Conservation (phyloP, 2,113 vertebrate genomes). For the Brachypodius melanocephalos region DNA sequence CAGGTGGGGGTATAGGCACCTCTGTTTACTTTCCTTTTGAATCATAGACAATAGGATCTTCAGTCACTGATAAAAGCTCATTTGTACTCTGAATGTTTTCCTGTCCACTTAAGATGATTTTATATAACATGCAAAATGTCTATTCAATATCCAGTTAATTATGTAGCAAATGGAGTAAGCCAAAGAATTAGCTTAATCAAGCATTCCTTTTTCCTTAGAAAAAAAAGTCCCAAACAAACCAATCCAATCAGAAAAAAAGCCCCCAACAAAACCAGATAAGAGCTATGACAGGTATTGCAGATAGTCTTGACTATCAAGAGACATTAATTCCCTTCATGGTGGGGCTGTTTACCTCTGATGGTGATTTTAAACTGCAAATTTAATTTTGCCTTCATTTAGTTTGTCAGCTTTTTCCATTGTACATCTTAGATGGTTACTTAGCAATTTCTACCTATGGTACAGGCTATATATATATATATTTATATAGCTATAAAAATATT, state of each 20-base stretch:
- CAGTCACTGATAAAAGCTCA: background rate
- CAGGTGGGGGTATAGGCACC: background rate
- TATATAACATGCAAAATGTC: background rate
- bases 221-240: fast-evolving
- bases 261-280: background rate
- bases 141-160: conserved; percentile 16
- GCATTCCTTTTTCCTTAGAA: background rate
- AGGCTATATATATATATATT: background rate
- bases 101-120: background rate
- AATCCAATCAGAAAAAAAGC: background rate
- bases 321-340: background rate
- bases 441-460: background rate
- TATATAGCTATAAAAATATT: background rate
- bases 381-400: background rate
- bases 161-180: background rate
- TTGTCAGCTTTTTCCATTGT: background rate
- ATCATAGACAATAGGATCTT: background rate
- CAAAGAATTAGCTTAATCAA: conserved; percentile 11
- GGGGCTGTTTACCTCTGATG: background rate
- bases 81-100: conserved; percentile 3
- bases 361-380: background rate
- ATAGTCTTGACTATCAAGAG: background rate
- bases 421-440: background rate
- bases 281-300: background rate
- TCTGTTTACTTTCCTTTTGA: conserved; percentile 19